Percentiles rank a stretch among this genome's conserved stretches.
phyloP scores from a whole-genome alignment of 2,113 vertebrate genomes.

The Mugil cephalus region DNA sequence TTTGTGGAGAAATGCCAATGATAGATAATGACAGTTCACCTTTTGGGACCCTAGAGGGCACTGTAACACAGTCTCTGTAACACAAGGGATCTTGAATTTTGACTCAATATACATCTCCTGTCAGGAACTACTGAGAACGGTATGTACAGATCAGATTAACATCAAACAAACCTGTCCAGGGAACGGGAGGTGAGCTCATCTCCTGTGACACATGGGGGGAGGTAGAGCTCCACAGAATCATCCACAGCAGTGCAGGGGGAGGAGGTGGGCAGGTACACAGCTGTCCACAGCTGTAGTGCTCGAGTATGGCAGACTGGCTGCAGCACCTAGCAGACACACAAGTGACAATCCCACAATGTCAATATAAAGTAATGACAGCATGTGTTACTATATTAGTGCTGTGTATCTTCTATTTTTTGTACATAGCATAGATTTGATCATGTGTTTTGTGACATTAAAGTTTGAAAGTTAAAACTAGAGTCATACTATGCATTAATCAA shows the following conservation, averaged over 20 bases:
- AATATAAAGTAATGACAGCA: neutral
- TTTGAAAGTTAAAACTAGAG: neutral
- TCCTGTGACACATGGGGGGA: constrained; percentile 86
- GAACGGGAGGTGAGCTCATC: constrained; percentile 93
- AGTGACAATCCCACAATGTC: constrained; percentile 8
- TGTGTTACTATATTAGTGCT: neutral
- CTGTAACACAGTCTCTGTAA: constrained; percentile 16
- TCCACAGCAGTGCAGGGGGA: constrained; percentile 94
- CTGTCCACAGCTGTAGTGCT: constrained; percentile 95
- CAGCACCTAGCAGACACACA: constrained; percentile 86
- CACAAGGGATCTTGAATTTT: too few relatives aligned
- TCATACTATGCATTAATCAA: constrained; percentile 11
- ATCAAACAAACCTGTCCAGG: constrained; percentile 87
- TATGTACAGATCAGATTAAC: neutral
- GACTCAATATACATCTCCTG: neutral
- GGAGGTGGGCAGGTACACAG: constrained; percentile 95
- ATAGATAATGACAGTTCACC: neutral
- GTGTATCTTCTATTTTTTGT: neutral
- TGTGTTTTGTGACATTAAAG: constrained; percentile 9
- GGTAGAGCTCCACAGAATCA: constrained; percentile 93
- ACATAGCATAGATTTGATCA: constrained; percentile 3
- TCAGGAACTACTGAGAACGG: neutral
- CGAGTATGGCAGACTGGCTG: constrained; percentile 98
- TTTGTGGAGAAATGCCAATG: too few relatives aligned
- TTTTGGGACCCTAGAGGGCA: constrained; percentile 64